phyloP scores from a whole-genome alignment of 2,113 vertebrate species.

The Donacobius atricapilla region DNA sequence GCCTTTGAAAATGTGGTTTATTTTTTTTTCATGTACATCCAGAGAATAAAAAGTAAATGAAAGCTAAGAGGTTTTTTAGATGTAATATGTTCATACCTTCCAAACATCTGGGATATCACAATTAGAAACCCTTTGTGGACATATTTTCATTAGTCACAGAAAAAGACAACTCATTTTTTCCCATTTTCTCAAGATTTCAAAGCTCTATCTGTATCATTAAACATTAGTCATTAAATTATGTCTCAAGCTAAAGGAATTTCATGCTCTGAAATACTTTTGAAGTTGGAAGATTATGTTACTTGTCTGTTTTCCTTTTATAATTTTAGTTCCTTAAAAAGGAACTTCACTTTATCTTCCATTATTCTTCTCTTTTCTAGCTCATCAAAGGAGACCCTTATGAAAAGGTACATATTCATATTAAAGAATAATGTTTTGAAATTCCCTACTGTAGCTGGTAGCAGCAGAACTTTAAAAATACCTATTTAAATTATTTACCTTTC shows the following conservation, averaged over 20 bases:
- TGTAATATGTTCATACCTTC: neutral
- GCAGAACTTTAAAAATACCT: neutral
- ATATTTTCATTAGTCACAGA: constrained; percentile 19
- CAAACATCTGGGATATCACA: neutral
- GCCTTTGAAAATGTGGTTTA: neutral
- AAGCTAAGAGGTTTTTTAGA: neutral
- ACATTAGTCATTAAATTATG: constrained; percentile 2
- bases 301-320: neutral
- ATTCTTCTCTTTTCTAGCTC: neutral
- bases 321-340: neutral
- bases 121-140: neutral
- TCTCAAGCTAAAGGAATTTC: constrained; percentile 8
- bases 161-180: constrained; percentile 1
- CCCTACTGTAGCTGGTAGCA: neutral
- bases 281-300: neutral
- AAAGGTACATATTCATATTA: neutral
- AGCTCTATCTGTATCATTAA: neutral
- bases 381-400: neutral
- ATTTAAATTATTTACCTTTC: neutral
- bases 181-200: constrained; percentile 40
- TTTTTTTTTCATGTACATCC: neutral
- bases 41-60: neutral
- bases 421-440: neutral
- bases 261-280: constrained; percentile 33
- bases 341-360: neutral